These are phyloP conservation scores for Apteryx owenii DNA, from an alignment of 2,113 vertebrate species.

Conservation along the genomic window DNA sequence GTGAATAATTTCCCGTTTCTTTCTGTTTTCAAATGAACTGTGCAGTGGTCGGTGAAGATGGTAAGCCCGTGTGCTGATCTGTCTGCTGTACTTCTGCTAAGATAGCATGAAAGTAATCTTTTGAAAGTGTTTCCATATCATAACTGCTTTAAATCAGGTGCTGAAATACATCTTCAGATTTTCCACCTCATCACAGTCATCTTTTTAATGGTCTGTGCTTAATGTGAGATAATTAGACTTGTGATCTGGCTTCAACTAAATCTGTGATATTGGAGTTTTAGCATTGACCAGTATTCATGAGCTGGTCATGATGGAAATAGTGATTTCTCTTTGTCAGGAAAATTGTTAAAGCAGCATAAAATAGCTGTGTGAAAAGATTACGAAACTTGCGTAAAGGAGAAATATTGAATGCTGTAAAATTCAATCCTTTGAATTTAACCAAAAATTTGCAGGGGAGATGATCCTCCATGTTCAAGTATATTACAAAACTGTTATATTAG, in stretches of 20 bases:
- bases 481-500: background rate
- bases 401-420: background rate
- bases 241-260: background rate
- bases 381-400: background rate
- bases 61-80: constrained; percentile 88
- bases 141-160: constrained; percentile 70
- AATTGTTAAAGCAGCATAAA: background rate
- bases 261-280: background rate
- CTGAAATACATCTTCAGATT: constrained; percentile 63
- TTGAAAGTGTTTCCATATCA: constrained; percentile 71
- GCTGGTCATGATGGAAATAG: background rate
- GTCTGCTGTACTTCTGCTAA: constrained; percentile 77
- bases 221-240: constrained; percentile 38
- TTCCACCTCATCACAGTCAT: constrained; percentile 58
- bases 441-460: background rate
- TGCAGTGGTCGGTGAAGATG: constrained; percentile 95
- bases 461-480: background rate
- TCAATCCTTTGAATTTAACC: background rate
- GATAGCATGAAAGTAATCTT: constrained; percentile 74
- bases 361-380: background rate
- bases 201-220: constrained; percentile 69
- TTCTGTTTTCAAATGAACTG: constrained; percentile 86
- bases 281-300: background rate
- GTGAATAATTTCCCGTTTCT: constrained; percentile 85
- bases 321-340: background rate